Percentiles rank a stretch among this genome's conserved stretches.
phyloP scores from a whole-genome alignment of 2,888 invertebrate species.

The Orthosia incerta region DNA sequence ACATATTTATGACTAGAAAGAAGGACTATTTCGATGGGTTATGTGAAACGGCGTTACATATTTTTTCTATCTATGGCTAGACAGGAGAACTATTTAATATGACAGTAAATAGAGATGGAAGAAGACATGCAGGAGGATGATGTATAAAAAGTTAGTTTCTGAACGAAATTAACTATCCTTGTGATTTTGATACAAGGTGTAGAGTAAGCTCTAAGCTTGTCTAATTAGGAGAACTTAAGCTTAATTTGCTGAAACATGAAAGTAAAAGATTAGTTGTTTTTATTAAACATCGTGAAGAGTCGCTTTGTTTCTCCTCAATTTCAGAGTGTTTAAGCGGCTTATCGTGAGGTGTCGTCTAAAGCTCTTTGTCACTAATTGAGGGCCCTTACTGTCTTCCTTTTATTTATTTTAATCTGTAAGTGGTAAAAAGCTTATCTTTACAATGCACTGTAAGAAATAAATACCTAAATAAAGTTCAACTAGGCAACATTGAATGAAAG shows the following conservation, averaged over 20 bases:
- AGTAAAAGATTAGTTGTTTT: conserved; percentile 1
- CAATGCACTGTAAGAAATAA: not conserved
- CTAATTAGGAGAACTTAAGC: not conserved
- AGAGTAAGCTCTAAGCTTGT: not conserved
- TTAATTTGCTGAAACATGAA: not conserved
- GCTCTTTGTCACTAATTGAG: not conserved
- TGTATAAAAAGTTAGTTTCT: not conserved
- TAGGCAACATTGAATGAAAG: conserved; percentile 8
- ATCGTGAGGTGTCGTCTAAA: not conserved
- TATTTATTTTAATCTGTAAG: not conserved
- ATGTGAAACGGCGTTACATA: no score
- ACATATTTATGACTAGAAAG: no score
- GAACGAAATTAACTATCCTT: not conserved
- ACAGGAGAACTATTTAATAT: no score
- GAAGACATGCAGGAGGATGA: no score
- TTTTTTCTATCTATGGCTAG: no score
- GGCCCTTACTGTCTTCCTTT: not conserved
- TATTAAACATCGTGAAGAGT: not conserved
- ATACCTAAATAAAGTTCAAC: not conserved
- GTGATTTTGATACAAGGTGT: not conserved
- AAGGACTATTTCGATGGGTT: no score
- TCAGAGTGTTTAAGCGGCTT: not conserved
- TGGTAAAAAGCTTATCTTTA: not conserved
- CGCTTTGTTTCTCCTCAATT: not conserved
- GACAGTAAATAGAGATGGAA: no score